phyloP scores from a whole-genome alignment of 2,797 vertebrate species.

The Dallia pectoralis region DNA sequence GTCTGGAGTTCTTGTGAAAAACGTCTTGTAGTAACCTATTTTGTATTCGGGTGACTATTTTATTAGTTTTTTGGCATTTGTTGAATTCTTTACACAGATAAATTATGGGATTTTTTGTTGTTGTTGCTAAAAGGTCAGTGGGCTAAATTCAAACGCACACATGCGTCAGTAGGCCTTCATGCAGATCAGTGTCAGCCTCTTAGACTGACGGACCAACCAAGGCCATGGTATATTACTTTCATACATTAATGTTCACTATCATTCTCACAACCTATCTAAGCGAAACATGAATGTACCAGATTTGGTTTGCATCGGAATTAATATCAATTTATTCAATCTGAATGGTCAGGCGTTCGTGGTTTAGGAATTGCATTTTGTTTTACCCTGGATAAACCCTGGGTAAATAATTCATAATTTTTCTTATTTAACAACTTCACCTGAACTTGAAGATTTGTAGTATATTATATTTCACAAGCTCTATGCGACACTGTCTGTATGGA shows the following conservation, averaged over 20 bases:
- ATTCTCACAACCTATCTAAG: not conserved
- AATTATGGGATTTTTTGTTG: no score
- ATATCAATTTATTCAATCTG: not conserved
- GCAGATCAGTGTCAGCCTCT: no score
- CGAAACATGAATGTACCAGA: not conserved
- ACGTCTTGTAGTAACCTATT: no score
- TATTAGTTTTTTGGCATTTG: no score
- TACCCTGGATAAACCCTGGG: not conserved
- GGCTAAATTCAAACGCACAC: no score
- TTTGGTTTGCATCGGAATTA: not conserved
- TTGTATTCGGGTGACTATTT: no score
- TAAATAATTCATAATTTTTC: constrained; percentile 15
- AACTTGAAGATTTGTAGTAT: constrained; percentile 20
- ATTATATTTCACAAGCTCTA: constrained; percentile 32
- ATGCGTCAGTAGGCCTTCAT: no score
- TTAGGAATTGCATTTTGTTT: not conserved
- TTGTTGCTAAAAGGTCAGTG: no score
- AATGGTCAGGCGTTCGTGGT: not conserved
- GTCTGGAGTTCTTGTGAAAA: not conserved
- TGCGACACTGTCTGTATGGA: constrained; percentile 7
- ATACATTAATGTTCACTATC: not conserved
- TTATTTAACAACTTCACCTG: constrained; percentile 26
- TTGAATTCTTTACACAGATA: no score
- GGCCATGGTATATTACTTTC: not conserved
- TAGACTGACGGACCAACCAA: no score